Evolutionary conservation across 92 coral and sea anemone species (phyloP), one percentile per base, ranked within the genome.

Genomic region (Palythoa grandis): DNA sequence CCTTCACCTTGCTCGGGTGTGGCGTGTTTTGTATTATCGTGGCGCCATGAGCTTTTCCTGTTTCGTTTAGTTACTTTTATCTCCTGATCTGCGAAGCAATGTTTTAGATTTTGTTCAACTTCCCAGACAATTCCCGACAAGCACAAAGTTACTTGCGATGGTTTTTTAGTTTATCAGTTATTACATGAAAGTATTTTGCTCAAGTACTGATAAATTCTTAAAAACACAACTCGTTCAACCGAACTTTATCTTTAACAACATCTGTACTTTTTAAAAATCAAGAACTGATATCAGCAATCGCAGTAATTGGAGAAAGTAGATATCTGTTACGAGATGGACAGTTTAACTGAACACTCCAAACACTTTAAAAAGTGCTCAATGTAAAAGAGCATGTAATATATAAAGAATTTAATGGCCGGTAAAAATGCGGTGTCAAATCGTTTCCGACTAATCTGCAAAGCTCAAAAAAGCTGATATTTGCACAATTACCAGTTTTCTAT

Each of bases 41-140:
- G 69, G 69, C 69, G 69, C 69, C 69, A 63, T 63, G 24, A 63
- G 69, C 69, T 63, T 63, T 63, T 23, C 69, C 61, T 56, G 19
- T 56, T 56, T 56, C 61, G 8, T 9, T 16, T 56, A 56, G 61
- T 43, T 43, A 43, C 50, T 43, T 43, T 43, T 43, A 43, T 43
- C 50, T 43, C 50, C 7, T 43, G 6, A 43, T 43, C 50, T 43
- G 4, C 7, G 50, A 5, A 3, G 50, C 50, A 43, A 43, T 8
- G 35, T 43, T 5, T 43, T 43, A 43, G 50, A 43, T 43, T 43
- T 43, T 43, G 5, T n/a, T 58, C 65, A 11, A 13, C 17, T 15
- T 14, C n/a, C n/a, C n/a, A 58, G 17, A 58, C 60, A 54, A 10
- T 6, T 58, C 20, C 5, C 4, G 19, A 17, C 65, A 5, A 16